Evolutionary conservation across 1,140 invertebrate genomes (phyloP).

Genomic region (Magallana ariakensis): DNA sequence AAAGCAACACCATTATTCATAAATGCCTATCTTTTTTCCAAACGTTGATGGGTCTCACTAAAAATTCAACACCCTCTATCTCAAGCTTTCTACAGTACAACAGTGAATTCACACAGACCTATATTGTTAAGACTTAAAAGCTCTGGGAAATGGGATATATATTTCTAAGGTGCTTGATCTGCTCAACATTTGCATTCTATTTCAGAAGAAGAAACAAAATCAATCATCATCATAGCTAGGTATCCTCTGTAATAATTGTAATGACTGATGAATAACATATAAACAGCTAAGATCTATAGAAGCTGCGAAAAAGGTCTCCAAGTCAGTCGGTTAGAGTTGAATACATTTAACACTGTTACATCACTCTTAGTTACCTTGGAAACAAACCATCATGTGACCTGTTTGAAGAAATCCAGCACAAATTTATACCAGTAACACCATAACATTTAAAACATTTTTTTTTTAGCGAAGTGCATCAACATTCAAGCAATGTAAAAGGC

Average conservation of each 20-base stretch:
- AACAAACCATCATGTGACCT: conserved; percentile 14
- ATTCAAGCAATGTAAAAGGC: too few species aligned
- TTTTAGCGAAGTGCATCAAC: too few species aligned
- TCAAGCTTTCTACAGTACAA: conserved; percentile 27
- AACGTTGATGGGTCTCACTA: too few species aligned
- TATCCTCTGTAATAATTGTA: neutral
- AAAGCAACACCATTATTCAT: too few species aligned
- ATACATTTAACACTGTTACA: conserved; percentile 33
- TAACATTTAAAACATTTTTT: too few species aligned
- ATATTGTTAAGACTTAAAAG: neutral
- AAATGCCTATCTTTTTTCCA: too few species aligned
- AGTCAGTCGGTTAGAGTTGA: conserved; percentile 22
- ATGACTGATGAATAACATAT: neutral
- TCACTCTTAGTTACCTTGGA: conserved; percentile 33
- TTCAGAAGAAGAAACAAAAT: neutral
- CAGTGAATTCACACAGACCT: conserved; percentile 1
- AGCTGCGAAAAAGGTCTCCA: neutral
- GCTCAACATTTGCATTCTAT: neutral
- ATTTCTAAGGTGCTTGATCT: neutral
- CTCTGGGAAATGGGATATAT: neutral
- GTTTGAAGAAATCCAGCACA: conserved; percentile 30
- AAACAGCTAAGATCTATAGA: conserved; percentile 15
- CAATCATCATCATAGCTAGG: neutral
- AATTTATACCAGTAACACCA: neutral
- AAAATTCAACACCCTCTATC: neutral